Percentiles rank a stretch among this genome's conserved stretches.
These are phyloP conservation scores for Atta colombica DNA, from an alignment of 1,140 invertebrate species.

Conservation along the genomic window DNA sequence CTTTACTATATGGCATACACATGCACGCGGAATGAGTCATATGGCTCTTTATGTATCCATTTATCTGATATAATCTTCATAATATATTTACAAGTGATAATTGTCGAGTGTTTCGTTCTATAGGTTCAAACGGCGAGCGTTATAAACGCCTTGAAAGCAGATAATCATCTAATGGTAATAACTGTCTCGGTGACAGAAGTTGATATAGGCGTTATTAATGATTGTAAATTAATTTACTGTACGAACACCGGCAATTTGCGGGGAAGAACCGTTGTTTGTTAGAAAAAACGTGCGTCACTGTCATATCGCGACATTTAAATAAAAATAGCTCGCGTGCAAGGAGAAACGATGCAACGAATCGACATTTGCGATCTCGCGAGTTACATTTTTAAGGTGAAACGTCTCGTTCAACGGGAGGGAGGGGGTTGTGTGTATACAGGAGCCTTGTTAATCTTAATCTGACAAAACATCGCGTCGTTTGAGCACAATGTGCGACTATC, in stretches of 20 bases:
- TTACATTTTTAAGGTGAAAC: background rate
- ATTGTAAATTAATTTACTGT: background rate
- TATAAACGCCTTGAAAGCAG: background rate
- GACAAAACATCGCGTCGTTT: slow-evolving; percentile 12
- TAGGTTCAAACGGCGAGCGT: background rate
- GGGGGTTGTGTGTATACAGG: background rate
- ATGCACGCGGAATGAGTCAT: background rate
- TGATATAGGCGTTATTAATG: background rate
- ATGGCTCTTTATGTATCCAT: background rate
- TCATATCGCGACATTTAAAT: background rate
- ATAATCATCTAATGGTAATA: background rate
- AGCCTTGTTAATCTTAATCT: slow-evolving; percentile 32
- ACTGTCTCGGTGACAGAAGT: background rate
- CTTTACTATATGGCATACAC: background rate
- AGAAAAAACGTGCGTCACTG: background rate
- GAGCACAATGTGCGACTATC: slow-evolving; percentile 36
- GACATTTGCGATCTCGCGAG: background rate
- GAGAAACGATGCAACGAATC: background rate
- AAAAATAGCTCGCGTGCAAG: background rate
- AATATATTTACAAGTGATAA: slow-evolving; percentile 31
- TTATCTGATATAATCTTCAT: background rate
- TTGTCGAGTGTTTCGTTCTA: slow-evolving; percentile 2
- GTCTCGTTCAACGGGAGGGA: background rate
- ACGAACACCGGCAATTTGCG: background rate
- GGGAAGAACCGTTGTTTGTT: background rate